Conservation (phyloP, 2,888 invertebrate genomes). For the Crematogaster levior region DNA sequence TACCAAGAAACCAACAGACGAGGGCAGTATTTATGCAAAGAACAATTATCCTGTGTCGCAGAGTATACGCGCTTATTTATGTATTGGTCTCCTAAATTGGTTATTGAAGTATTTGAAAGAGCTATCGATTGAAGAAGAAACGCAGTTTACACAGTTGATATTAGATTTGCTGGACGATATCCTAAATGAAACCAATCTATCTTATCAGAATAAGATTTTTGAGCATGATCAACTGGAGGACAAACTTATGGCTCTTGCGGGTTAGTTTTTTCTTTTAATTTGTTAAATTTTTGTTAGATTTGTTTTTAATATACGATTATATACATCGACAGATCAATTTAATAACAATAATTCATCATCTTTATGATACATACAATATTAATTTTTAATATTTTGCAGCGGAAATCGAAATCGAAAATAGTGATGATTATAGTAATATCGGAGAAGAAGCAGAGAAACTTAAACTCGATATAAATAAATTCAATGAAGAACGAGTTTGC, state of each 20-base stretch:
- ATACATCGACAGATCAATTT: background rate
- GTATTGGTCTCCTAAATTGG: slow-evolving; percentile 79
- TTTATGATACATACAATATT: background rate
- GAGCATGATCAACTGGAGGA: slow-evolving; percentile 77
- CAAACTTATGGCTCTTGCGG: slow-evolving; percentile 68
- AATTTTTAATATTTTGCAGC: slow-evolving; percentile 45
- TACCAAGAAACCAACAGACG: slow-evolving; percentile 62
- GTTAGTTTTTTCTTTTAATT: slow-evolving; percentile 50
- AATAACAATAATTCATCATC: background rate
- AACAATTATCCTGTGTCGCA: slow-evolving; percentile 64
- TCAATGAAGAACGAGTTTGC: slow-evolving; percentile 74
- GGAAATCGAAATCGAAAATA: slow-evolving; percentile 51
- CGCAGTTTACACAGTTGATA: slow-evolving; percentile 65
- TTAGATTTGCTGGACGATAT: slow-evolving; percentile 73
- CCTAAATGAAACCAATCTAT: slow-evolving; percentile 73
- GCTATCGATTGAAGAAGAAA: slow-evolving; percentile 55
- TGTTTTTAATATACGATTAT: background rate
- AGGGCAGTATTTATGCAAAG: slow-evolving; percentile 73
- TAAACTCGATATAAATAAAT: slow-evolving; percentile 73
- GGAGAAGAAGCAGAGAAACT: slow-evolving; percentile 73
- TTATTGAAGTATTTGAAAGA: slow-evolving; percentile 55
- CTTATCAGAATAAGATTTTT: slow-evolving; percentile 72
- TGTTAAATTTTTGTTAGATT: slow-evolving; percentile 11
- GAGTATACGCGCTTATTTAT: slow-evolving; percentile 81
- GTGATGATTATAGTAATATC: slow-evolving; percentile 52